These are phyloP conservation scores for Chloroclysta siterata DNA, from an alignment of 2,888 invertebrate genomes.

Conservation along the genomic window DNA sequence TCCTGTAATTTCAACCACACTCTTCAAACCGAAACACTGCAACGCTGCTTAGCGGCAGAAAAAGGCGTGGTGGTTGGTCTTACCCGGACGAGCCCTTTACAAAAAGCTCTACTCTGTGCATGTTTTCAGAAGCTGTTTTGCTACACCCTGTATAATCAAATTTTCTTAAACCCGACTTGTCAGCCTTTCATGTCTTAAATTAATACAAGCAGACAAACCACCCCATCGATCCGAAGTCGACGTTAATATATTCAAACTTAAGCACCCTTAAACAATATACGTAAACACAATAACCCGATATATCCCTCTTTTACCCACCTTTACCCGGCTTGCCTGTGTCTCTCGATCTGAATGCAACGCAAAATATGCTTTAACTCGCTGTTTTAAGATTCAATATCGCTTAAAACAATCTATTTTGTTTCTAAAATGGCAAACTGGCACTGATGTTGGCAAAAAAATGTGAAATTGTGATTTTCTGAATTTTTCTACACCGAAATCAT, in stretches of 20 bases:
- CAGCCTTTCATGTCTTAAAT: conserved; percentile 28
- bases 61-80: too few relatives aligned
- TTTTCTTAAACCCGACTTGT: conserved; percentile 8
- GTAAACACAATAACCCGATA: conserved; percentile 63
- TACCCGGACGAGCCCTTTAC: too few relatives aligned
- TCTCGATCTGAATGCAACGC: background rate
- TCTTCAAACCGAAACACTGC: too few relatives aligned
- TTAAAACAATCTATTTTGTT: background rate
- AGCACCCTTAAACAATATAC: conserved; percentile 71
- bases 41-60: too few relatives aligned
- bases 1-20: too few relatives aligned
- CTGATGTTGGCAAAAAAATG: too few relatives aligned
- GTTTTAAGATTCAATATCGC: background rate
- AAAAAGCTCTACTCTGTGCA: too few relatives aligned
- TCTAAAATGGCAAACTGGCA: background rate
- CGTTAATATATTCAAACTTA: conserved; percentile 76
- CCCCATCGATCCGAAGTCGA: conserved; percentile 50
- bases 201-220: conserved; percentile 57
- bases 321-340: conserved; percentile 8
- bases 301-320: conserved; percentile 33
- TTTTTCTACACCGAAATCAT: too few relatives aligned
- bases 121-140: background rate
- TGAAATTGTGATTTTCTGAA: too few relatives aligned
- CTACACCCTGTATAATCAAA: background rate
- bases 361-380: conserved; percentile 2